Conservation (phyloP, 2,797 vertebrate genomes). For the Sebastes matsubarae region DNA sequence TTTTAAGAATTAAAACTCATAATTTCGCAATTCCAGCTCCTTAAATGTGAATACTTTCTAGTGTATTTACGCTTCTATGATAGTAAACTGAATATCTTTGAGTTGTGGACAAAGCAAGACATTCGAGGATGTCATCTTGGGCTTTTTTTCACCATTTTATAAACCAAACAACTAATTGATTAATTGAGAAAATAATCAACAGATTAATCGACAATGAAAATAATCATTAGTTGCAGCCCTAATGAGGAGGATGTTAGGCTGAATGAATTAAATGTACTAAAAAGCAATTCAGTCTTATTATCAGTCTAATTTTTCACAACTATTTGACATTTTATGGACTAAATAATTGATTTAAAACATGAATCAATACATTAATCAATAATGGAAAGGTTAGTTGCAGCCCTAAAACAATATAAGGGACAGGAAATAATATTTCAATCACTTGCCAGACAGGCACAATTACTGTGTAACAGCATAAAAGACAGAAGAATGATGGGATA, state of each 20-base stretch:
- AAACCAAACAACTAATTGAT: too few species aligned
- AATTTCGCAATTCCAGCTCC: rapidly evolving
- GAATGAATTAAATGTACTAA: background rate
- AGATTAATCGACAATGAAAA: background rate
- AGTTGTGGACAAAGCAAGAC: too few species aligned
- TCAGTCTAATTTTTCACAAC: background rate
- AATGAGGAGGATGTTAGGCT: background rate
- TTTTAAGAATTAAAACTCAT: too few species aligned
- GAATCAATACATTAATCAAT: background rate
- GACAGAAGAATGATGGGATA: background rate
- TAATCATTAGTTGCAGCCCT: background rate
- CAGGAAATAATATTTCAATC: background rate
- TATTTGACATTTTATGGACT: background rate
- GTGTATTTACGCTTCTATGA: rapidly evolving
- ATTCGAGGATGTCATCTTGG: too few species aligned
- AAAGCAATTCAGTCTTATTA: background rate
- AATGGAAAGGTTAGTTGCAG: background rate
- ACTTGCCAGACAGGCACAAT: background rate
- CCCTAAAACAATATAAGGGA: background rate
- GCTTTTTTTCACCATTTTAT: too few species aligned
- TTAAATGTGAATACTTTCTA: too few species aligned
- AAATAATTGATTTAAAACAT: background rate
- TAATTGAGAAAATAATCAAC: background rate
- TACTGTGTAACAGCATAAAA: background rate
- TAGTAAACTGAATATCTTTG: too few species aligned